A percentile compares a stretch with the other conserved stretches of the same genome.
phyloP scores from a whole-genome alignment of 1,140 invertebrate genomes.

The Onthophagus taurus region DNA sequence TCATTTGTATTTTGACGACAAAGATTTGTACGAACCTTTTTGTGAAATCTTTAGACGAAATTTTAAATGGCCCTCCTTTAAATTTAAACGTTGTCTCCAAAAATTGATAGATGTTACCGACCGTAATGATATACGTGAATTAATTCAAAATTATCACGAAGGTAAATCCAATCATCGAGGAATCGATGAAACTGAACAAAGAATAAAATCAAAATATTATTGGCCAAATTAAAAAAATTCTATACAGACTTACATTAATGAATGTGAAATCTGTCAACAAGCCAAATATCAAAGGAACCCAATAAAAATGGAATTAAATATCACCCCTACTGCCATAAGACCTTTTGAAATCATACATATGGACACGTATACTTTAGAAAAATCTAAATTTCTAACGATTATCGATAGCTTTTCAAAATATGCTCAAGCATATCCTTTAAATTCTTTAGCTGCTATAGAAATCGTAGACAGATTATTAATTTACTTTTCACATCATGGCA shows the following conservation, averaged over 20 bases:
- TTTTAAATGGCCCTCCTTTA: no score
- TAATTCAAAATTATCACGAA: slow-evolving; percentile 29
- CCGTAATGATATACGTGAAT: background rate
- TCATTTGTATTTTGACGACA: no score
- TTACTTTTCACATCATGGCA: background rate
- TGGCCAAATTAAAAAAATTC: slow-evolving; percentile 33
- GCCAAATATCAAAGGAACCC: slow-evolving; percentile 31
- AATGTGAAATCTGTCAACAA: slow-evolving; percentile 24
- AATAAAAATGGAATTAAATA: slow-evolving; percentile 22
- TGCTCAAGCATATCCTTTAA: slow-evolving; percentile 1
- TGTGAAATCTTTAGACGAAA: no score
- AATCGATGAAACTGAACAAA: slow-evolving; percentile 29
- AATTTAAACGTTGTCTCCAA: no score
- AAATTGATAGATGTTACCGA: no score
- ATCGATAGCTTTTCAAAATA: slow-evolving; percentile 13
- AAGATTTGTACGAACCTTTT: no score
- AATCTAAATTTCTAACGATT: slow-evolving; percentile 12
- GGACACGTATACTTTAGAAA: slow-evolving; percentile 24
- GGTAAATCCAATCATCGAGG: slow-evolving; percentile 32
- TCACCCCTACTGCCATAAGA: slow-evolving; percentile 22
- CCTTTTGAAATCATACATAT: slow-evolving; percentile 29
- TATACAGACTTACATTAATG: slow-evolving; percentile 22
- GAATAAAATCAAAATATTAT: slow-evolving; percentile 28
- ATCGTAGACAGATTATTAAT: background rate
- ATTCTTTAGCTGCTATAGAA: background rate